Evolutionary conservation across 2,888 invertebrate species (phyloP), one percentile per base, ranked within the genome.

Genomic region (Acleris sparsana): DNA sequence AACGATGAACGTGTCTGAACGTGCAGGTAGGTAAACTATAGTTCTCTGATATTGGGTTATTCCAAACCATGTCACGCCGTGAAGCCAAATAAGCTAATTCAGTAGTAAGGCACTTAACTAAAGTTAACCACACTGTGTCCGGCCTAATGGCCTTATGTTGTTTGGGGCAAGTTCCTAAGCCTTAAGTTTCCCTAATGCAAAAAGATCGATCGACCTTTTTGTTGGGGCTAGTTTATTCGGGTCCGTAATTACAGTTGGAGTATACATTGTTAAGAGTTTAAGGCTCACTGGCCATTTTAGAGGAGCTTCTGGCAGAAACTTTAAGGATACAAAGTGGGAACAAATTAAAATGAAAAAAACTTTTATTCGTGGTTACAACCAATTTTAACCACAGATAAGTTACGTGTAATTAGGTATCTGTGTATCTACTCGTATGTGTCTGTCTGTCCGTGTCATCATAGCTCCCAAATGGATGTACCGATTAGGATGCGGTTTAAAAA

Each of bases 111-210:
- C 65, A 66, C 66, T 65, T 69, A 70, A 62, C 55, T 46, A 39
- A 60, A 59, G 68, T 69, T 63, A 68, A 64, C 63, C 63, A 63
- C 53, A 72, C 52, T 61, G 72, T 65, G 73, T 67, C 72, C 73
- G 71, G 72, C 68, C 72, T 77, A 78, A 78, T 76, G 79, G 76
- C 72, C 73, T 75, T 72, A 72, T 71, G 75, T 72, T 75, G 75
- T 78, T 77, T 71, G 70, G 75, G 71, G 72, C 71, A 71, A 72
- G 67, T 74, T 65, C 53, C 48, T 68, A 67, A 70, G 72, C 73
- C 68, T 70, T 67, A 63, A 70, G 67, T 66, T 61, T 55, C 70
- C 63, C 71, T 70, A 67, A 59, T 64, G 60, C 57, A 63, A 55
- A 62, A 52, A 69, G 65, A 68, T 62, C 64, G 53, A 65, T 66